Evolutionary conservation across 2,113 vertebrate genomes (phyloP), one percentile per base, ranked within the genome.

Genomic region (Smithornis capensis): DNA sequence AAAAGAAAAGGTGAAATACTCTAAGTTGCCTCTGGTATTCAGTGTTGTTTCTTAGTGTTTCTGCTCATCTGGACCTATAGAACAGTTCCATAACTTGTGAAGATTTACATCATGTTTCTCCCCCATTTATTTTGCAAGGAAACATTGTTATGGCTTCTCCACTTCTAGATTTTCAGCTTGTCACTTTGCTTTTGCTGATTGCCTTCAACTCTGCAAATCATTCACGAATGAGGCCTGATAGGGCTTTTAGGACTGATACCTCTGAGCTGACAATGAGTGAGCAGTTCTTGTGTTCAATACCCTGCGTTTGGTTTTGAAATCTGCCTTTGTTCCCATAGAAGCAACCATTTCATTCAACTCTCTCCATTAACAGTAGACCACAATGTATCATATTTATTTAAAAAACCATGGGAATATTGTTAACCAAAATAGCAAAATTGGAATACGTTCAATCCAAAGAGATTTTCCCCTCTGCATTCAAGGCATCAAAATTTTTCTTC

Each of bases 401-500:
- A 94, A 95, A 93, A 91, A 74, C 0, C 45, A 91, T 76, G 70
- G 68, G 93, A 93, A 87, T 91, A 92, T 70, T 95, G 64, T 91
- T 87, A 96, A 90, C 82, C 56, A 92, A 95, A 92, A 92, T 57
- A 90, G 71, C 60, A 94, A 80, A 97, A 96, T 60, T 87, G 91
- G 80, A 94, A 88, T 73, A 59, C 17, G 19, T 70, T 94, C 63
- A 90, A 65, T 75, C 56, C 35, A 11, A 87, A 93, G 80, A 94
- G 73, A 81, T 70, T 94, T 92, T 70, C 40, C 23, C 21, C 49
- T 93, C 80, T 80, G 75, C 90, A 87, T 96, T 95, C 89, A 92
- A 97, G 63, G 88, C 97, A 95, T 96, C 90, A 95, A 95, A 93
- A 91, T 96, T 95, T 97, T 97, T 96, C 91, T 95, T 96, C 95